Conservation (phyloP, 2,113 vertebrate species). For the Rhegmatorhina hoffmannsi region DNA sequence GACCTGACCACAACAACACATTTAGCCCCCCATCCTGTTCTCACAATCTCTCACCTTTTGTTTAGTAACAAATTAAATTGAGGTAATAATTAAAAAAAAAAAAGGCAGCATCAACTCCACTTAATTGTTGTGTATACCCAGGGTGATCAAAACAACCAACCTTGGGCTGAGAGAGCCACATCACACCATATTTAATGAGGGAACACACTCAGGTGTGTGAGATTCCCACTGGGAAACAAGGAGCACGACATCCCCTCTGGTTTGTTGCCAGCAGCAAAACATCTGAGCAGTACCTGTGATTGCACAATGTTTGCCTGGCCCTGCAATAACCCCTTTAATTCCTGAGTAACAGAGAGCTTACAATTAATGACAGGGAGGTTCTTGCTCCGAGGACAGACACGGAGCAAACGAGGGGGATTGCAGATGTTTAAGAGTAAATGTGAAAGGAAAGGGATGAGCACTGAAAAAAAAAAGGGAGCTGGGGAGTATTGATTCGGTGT, state of each 20-base stretch:
- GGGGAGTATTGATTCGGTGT: conserved; percentile 64
- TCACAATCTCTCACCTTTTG: not conserved
- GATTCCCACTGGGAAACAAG: not conserved
- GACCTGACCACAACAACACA: not conserved
- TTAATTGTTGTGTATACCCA: not conserved
- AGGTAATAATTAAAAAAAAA: not conserved
- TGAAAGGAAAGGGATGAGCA: conserved; percentile 54
- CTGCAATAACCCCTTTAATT: not conserved
- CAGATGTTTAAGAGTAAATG: conserved; percentile 48
- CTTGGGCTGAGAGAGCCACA: not conserved
- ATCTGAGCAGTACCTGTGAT: not conserved
- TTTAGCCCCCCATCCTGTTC: not conserved
- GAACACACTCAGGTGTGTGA: fast-evolving
- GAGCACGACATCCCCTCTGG: not conserved
- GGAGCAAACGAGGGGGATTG: not conserved
- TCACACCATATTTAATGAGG: not conserved
- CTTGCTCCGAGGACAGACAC: not conserved
- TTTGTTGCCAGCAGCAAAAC: not conserved
- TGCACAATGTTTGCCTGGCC: not conserved
- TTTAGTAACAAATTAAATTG: conserved; percentile 8
- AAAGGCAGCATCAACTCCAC: not conserved
- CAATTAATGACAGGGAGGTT: not conserved
- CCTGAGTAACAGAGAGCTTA: not conserved
- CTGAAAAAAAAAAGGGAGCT: not conserved
- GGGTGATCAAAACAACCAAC: not conserved